These are phyloP conservation scores for Horisme vitalbata DNA, from an alignment of 2,888 invertebrate genomes.

Conservation along the genomic window DNA sequence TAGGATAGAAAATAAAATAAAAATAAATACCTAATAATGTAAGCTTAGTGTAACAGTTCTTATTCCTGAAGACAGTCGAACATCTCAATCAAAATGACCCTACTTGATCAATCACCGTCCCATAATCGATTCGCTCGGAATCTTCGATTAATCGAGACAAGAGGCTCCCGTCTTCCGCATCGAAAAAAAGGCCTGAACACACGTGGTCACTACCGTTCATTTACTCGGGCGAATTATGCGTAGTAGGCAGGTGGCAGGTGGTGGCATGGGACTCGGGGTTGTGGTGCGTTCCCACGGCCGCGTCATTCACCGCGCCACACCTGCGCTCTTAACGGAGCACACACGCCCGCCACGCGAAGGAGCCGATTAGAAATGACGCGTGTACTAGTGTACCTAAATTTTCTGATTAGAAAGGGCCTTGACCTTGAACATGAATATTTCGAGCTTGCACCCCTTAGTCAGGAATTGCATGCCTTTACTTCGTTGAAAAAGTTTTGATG, in stretches of 20 bases:
- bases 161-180: slow-evolving; percentile 69
- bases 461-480: too few species aligned
- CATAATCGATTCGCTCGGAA: slow-evolving; percentile 23
- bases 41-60: neutral
- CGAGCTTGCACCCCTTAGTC: too few species aligned
- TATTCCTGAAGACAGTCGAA: slow-evolving; percentile 15
- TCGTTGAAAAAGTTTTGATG: too few species aligned
- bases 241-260: slow-evolving; percentile 80
- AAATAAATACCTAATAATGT: too few species aligned
- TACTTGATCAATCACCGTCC: neutral
- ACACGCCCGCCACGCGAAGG: slow-evolving; percentile 80
- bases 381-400: slow-evolving; percentile 45
- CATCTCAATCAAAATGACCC: slow-evolving; percentile 14
- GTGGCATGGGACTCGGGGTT: slow-evolving; percentile 78
- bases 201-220: slow-evolving; percentile 83
- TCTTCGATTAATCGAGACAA: slow-evolving; percentile 4
- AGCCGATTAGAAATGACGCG: slow-evolving; percentile 64
- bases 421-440: too few species aligned
- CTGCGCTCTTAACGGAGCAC: slow-evolving; percentile 80
- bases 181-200: slow-evolving; percentile 68
- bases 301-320: slow-evolving; percentile 77
- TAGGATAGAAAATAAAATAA: too few species aligned
- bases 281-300: slow-evolving; percentile 76
- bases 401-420: neutral
- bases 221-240: slow-evolving; percentile 82